Evolutionary conservation across 1,140 invertebrate genomes (phyloP), one percentile per base, ranked within the genome.

Genomic region (Cyclargus thomasi): DNA sequence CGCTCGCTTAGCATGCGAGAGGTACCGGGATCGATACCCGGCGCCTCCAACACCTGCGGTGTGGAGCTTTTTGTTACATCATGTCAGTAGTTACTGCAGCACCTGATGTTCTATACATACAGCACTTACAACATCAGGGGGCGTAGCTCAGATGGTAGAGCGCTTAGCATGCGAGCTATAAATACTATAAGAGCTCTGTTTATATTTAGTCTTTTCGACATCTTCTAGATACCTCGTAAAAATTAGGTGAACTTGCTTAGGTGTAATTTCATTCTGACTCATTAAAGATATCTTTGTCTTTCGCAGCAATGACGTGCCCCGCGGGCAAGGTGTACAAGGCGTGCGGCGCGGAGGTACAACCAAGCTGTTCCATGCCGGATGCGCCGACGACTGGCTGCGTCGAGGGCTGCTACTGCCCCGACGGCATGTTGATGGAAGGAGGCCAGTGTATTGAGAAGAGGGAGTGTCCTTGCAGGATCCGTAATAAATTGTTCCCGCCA

Each of bases 401-500:
- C 29, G 96, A 97, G 80, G 97, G 97, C 6, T 98, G 97, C 80
- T 97, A 95, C 86, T 98, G 97, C 88, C 95, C 96, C 0, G 81
- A 91, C 16, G 95, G 95, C 0, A 94, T 93, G 0, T 92, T 96
- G 0, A 85, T 95, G 7, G 93, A 97, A 66, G 92, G 93, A 20
- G 93, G 93, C 17, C 91, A 91, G n/a, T 98, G 97, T 79, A 93
- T 98, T 10, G 87, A 91, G 0, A 91, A 88, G 7, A 91, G 93
- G 16, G 86, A 95, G 36, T 98, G 97, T 78, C 96, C 96, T 0
- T 98, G 96, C 75, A 92, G 92, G n/a, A 89, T 96, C 66, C 92
- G 94, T 65, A 95, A 95, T n/a, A 94, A 94, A 77, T 88, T 86
- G n/a, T 97, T 96, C 74, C 84, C 92, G 66, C 93, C 97, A 1